Percentiles rank a stretch among this genome's conserved stretches.
phyloP scores from a whole-genome alignment of 2,888 invertebrate genomes.

The Brachynemurus nebulosus region DNA sequence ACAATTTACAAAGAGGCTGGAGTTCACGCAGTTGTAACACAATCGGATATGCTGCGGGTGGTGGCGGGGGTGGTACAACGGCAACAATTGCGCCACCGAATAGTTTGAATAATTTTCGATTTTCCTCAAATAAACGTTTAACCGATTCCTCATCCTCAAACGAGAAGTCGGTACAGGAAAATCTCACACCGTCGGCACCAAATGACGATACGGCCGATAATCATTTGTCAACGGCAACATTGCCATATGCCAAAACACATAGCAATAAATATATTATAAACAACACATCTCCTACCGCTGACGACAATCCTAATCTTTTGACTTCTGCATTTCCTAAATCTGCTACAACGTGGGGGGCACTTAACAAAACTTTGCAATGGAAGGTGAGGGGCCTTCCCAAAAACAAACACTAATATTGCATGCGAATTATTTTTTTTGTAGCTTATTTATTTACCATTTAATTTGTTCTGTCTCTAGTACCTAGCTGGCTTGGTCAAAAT shows the following conservation, averaged over 20 bases:
- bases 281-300: conserved; percentile 19
- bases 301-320: conserved; percentile 22
- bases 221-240: conserved; percentile 29
- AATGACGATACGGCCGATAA: not conserved
- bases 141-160: not conserved
- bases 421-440: not conserved
- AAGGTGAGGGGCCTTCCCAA: conserved; percentile 37
- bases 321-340: conserved; percentile 43
- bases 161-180: conserved; percentile 1
- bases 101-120: conserved; percentile 1
- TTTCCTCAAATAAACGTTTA: conserved; percentile 1
- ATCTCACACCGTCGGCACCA: no score
- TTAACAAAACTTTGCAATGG: conserved; percentile 48
- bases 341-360: conserved; percentile 47
- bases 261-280: conserved; percentile 12
- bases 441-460: no score
- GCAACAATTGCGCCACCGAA: not conserved
- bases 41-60: conserved; percentile 29
- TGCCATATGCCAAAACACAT: conserved; percentile 33
- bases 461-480: no score
- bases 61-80: conserved; percentile 13
- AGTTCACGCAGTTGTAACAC: conserved; percentile 35
- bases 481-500: no score
- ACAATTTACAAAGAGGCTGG: conserved; percentile 35
- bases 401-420: not conserved